Base-by-base conservation (phyloP, 2,797 vertebrate species). In the Betta splendens region DNA sequence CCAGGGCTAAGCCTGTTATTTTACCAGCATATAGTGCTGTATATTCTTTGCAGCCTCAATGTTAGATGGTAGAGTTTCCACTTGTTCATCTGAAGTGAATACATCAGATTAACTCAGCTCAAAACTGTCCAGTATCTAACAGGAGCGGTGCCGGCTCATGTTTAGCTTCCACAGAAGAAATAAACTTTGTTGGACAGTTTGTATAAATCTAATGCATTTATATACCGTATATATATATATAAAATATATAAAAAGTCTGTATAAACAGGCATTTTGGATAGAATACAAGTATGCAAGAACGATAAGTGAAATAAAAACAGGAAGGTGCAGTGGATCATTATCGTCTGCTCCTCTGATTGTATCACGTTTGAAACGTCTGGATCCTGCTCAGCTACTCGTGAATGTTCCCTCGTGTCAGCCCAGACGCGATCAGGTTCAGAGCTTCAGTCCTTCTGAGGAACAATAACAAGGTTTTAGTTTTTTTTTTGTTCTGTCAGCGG, bases 301-400 rank as follows among this genome's bases (percentile, higher is more conserved):
- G n/a, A n/a, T n/a, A 44, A 38, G 37, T 15, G 32, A 51, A 26
- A 48, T 33, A 23, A 11, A 47, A 53, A 59, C 47, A 69, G 49
- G 47, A 72, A 64, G 56, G 52, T 55, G 38, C 20, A 44, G 31
- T 64, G 47, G 60, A 72, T 80, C 25, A 44, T 69, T 72, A 74
- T 77, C 46, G 53, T 43, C 52, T 45, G 58, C 42, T 55, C 54
- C 16, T 21, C 35, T 43, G 55, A 40, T 64, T 11, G 5, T 35
- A 42, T 71, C 56, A 40, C 2, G 23, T 61, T n/a, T 29, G 26
- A 69, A n/a, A 61, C 21, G 10, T 25, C 52, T 67, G 29, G 43
- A 57, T 42, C 18, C 49, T 16, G 22, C 40, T 54, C 25, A 48
- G 39, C 47, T 10, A 38, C 16, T 62, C 63, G 49, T 69, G 57